Base-by-base conservation (phyloP, 2,888 invertebrate species). In the Apodemia hepburni region DNA sequence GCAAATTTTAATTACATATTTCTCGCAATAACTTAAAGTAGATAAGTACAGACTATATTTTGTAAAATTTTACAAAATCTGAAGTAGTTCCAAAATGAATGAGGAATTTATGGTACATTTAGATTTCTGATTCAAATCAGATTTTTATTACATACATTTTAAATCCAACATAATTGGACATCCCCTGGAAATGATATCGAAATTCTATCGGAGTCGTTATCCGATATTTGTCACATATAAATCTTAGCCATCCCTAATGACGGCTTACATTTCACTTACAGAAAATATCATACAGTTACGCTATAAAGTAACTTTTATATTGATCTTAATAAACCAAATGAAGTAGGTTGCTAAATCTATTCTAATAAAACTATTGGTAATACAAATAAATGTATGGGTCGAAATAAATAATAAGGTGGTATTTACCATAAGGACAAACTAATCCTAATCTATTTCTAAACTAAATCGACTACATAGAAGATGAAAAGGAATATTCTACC, bases 401-500 rank as follows among this genome's bases (percentile, higher is more conserved):
- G n/a, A 62, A 47, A 62, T 58, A 54, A 62, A 58, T 62, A 62
- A 62, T 49, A 58, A 58, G 58, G 58, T 62, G 58, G 58, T 58
- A 65, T 65, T 66, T 64, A 68, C 67, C 70, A 70, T 69, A 69
- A 75, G 76, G 80, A 79, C 73, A 71, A 70, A 73, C 85, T 87
- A 86, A 75, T 78, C 80, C 85, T 87, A 88, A 77, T 73, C 90
- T 89, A 89, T 77, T 67, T 75, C 91, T 91, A 91, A 77, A 75
- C 89, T 90, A 90, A 78, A 78, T 80, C 71, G 77, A 75, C 89
- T 90, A 90, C 88, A 73, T 81, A 89, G 82, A 85, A 87, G 85
- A 87, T 90, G 87, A 87, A 88, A 88, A 87, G 87, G 85, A 85
- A 89, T 90, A 89, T 85, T 90, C 91, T 92, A 92, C 91, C 92